A percentile compares a stretch with the other conserved stretches of the same genome.
phyloP scores from a whole-genome alignment of 2,113 vertebrate species.

The Phylloscopus trochilus region DNA sequence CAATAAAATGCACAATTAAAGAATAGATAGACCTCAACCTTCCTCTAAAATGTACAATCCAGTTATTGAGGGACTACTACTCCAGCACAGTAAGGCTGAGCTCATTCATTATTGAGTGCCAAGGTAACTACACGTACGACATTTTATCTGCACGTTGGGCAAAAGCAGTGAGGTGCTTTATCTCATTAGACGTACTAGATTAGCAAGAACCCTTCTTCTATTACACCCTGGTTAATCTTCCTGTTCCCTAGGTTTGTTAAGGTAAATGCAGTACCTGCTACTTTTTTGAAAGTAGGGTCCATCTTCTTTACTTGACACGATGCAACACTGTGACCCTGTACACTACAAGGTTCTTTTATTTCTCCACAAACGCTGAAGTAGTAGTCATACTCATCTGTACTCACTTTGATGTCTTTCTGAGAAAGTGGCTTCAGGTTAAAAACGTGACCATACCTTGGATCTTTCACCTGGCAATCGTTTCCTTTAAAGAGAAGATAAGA shows the following conservation, averaged over 20 bases:
- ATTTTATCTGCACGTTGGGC: background rate
- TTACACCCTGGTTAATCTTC: background rate
- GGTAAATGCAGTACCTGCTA: conserved; percentile 77
- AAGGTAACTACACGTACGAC: background rate
- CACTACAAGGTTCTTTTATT: conserved; percentile 70
- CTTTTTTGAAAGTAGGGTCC: conserved; percentile 53
- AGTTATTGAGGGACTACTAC: background rate
- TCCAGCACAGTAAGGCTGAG: background rate
- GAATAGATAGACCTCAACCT: background rate
- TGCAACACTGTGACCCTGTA: conserved; percentile 35
- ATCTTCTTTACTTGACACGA: conserved; percentile 84
- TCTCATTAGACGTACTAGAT: background rate
- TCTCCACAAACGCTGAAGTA: conserved; percentile 84
- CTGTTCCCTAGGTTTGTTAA: background rate
- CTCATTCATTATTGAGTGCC: background rate
- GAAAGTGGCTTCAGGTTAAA: conserved; percentile 84
- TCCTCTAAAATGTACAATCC: background rate
- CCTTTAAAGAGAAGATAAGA: conserved; percentile 69
- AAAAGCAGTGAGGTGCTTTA: background rate
- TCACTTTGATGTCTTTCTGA: conserved; percentile 70
- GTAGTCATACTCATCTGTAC: conserved; percentile 78
- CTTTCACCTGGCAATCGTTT: conserved; percentile 82
- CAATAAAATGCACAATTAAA: background rate
- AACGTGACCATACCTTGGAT: conserved; percentile 82
- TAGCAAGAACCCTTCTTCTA: background rate